Conservation (phyloP, 2,797 vertebrate species). For the Strix occidentalis region DNA sequence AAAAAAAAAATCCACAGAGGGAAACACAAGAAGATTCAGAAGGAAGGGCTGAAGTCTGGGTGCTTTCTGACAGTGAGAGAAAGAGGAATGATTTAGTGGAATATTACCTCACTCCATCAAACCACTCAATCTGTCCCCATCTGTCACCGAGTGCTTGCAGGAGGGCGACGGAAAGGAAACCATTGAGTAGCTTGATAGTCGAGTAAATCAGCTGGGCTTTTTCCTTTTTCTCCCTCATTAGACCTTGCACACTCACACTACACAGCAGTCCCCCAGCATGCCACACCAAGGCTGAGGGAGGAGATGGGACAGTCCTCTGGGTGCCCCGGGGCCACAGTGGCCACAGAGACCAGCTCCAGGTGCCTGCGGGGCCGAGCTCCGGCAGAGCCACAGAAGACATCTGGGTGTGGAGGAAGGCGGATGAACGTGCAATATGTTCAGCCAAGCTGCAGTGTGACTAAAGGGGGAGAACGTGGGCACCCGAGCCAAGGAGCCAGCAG, state of each 20-base stretch:
- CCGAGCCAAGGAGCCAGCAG: neutral
- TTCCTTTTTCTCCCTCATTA: neutral
- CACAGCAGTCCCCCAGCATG: neutral
- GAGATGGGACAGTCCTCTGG: neutral
- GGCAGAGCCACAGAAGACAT: neutral
- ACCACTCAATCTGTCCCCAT: conserved; percentile 62
- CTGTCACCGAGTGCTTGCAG: conserved; percentile 41
- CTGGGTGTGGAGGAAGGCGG: neutral
- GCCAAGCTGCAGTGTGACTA: neutral
- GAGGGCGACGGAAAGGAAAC: conserved; percentile 54
- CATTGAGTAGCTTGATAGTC: neutral
- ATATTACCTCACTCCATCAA: conserved; percentile 59
- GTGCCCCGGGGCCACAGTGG: neutral
- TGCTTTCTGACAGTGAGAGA: conserved; percentile 46
- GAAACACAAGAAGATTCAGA: neutral
- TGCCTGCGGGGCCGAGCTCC: neutral
- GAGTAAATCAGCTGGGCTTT: conserved; percentile 38
- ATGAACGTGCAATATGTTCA: neutral
- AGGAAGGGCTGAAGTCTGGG: conserved; percentile 9
- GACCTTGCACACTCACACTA: neutral
- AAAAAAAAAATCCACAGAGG: neutral
- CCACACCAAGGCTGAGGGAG: neutral
- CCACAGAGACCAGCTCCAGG: neutral
- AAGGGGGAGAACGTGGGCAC: neutral
- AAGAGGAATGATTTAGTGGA: conserved; percentile 57